Evolutionary conservation across 2,797 vertebrate genomes (phyloP), one percentile per base, ranked within the genome.

Genomic region (Pseudomugil gertrudae): DNA sequence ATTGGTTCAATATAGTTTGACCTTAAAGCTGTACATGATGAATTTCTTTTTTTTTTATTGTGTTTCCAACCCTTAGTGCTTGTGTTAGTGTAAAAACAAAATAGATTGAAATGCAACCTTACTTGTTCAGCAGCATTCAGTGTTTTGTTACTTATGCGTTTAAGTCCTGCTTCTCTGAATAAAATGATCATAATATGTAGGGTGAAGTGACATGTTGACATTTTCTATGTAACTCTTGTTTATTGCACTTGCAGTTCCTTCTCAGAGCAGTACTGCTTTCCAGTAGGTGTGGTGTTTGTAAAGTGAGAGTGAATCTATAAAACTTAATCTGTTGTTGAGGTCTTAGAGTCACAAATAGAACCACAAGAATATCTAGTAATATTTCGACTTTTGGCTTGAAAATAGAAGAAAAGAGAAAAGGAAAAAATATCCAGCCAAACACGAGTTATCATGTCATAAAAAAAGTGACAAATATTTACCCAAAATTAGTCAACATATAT

Each of bases 1-100:
- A 11, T 47, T 60, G 30, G 23, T 61, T 76, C 14, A 43, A 4
- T 61, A 27, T 19, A 55, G 65, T 54, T 19, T 47, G 5, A 32
- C 26, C 19, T 24, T 26, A 2, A 65, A 24, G 27, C 5, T 32
- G 15, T 5, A 50, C 15, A 7, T 17, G 24, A 0, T 48, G 21
- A 48, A 21, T 48, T 24, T 24, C 21, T 2, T 51, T 1, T 2
- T 51, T 1, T 51, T 15, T 51, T 51, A 26, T 14, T 27, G 14
- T 27, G 24, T 15, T 51, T 51, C 14, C 3, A 51, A 51, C 48
- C 26, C 14, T 51, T 51, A 6, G 21, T 15, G 13, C 13, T 51
- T 24, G 4, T 51, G 11, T 11, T 11, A 24, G 21, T 23, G 1
- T 9, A 24, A 50, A 3, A 26, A n/a, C n/a, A 24, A 50, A 5